Evolutionary conservation across 2,113 vertebrate genomes (phyloP).

Genomic region (Mirounga angustirostris): DNA sequence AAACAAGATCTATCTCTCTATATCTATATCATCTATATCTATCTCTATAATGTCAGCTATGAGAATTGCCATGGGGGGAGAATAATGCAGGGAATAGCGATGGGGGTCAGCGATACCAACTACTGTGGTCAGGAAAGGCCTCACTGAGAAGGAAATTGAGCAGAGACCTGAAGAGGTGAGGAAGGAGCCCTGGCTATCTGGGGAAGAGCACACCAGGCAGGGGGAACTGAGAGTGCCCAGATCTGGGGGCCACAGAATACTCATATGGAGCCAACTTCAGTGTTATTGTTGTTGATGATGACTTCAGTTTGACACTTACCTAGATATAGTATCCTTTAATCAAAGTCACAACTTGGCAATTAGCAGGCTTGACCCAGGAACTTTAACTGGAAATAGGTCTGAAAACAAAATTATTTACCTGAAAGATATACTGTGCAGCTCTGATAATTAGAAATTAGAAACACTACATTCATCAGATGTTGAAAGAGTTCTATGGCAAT

Average conservation of each 20-base stretch:
- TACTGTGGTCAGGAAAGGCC: not conserved
- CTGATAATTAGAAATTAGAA: slow-evolving; percentile 45
- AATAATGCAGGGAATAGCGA: not conserved
- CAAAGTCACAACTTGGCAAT: not conserved
- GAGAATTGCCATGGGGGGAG: not conserved
- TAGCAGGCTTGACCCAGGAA: not conserved
- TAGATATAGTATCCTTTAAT: not conserved
- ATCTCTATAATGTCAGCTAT: not conserved
- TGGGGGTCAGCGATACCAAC: not conserved
- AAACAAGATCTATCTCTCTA: not conserved
- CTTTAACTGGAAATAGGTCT: not conserved
- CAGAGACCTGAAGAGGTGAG: not conserved
- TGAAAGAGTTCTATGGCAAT: not conserved
- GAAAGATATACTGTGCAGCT: not conserved
- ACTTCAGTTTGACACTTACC: not conserved
- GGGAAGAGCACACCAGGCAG: not conserved
- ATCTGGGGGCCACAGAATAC: too few species aligned
- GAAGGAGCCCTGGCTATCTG: not conserved
- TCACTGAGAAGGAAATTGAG: not conserved
- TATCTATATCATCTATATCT: too few species aligned
- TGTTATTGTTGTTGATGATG: not conserved
- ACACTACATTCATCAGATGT: not conserved
- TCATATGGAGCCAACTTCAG: not conserved
- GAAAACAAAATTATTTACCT: slow-evolving; percentile 41
- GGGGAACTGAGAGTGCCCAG: not conserved